Percentiles rank a stretch among this genome's conserved stretches.
phyloP scores from a whole-genome alignment of 2,888 invertebrate species.

The Cephus sareptanus region DNA sequence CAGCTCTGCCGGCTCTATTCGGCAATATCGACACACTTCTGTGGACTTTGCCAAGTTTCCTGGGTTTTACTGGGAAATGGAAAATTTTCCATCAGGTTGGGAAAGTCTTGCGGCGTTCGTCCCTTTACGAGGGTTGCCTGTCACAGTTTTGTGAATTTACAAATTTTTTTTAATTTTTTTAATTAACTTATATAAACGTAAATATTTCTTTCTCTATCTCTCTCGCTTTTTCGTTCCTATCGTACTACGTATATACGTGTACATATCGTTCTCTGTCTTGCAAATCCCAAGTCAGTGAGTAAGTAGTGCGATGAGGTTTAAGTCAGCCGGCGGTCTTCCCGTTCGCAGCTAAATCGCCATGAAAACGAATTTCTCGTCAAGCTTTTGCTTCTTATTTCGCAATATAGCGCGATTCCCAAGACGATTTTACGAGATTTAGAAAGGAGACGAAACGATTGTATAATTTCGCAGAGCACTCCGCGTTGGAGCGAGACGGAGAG shows the following conservation, averaged over 20 bases:
- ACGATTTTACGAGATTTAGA: background rate
- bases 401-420: background rate
- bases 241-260: background rate
- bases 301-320: background rate
- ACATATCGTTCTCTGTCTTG: background rate
- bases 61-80: background rate
- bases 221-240: no score
- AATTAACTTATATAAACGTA: no score
- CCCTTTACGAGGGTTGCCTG: no score
- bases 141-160: no score
- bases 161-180: no score
- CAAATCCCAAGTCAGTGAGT: background rate
- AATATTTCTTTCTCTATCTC: no score
- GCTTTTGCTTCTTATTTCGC: background rate
- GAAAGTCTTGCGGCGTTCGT: no score
- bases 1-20: no score
- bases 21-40: no score
- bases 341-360: background rate
- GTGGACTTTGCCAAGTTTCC: background rate
- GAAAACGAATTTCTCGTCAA: background rate
- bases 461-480: background rate
- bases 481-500: no score
- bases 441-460: background rate
- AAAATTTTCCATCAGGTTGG: background rate
- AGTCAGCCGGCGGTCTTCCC: background rate